Evolutionary conservation across 2,797 vertebrate genomes (phyloP).

Genomic region (Adrianichthys oophorus): DNA sequence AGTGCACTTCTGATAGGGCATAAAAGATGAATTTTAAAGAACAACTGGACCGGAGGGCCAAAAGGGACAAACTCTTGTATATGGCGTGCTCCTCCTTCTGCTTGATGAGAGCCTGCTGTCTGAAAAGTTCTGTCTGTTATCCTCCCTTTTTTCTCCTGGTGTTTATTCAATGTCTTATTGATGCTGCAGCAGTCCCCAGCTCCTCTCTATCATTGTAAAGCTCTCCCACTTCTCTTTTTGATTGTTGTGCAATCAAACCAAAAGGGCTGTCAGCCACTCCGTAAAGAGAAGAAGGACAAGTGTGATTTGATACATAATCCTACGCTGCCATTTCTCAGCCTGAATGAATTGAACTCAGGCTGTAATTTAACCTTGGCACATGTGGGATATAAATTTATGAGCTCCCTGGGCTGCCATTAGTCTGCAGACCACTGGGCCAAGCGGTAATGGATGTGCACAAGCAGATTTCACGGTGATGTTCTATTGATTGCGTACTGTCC

Average conservation of each 20-base stretch:
- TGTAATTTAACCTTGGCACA: slow-evolving; percentile 53
- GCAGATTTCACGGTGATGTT: slow-evolving; percentile 51
- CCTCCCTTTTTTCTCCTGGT: slow-evolving; percentile 20
- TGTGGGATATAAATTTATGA: slow-evolving; percentile 43
- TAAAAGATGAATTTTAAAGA: slow-evolving; percentile 24
- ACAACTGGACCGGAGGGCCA: slow-evolving; percentile 17
- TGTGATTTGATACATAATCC: slow-evolving; percentile 41
- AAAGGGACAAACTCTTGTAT: slow-evolving; percentile 7
- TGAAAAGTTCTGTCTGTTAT: slow-evolving; percentile 29
- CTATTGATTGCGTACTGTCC: slow-evolving; percentile 53
- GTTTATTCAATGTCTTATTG: slow-evolving; percentile 46
- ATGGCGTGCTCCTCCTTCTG: slow-evolving; percentile 18
- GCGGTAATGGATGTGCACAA: slow-evolving; percentile 49
- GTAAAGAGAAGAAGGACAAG: slow-evolving; percentile 45
- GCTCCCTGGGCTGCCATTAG: slow-evolving; percentile 30
- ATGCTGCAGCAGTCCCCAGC: slow-evolving; percentile 34
- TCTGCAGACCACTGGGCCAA: slow-evolving; percentile 35
- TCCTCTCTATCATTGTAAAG: slow-evolving; percentile 40
- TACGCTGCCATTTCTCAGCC: slow-evolving; percentile 32
- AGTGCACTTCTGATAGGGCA: slow-evolving; percentile 10
- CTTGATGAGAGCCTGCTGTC: slow-evolving; percentile 30
- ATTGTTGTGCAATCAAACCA: slow-evolving; percentile 52
- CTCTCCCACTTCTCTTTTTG: slow-evolving; percentile 30
- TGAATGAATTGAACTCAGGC: slow-evolving; percentile 43
- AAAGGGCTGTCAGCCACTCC: slow-evolving; percentile 46